Evolutionary conservation across 2,113 vertebrate genomes (phyloP), one percentile per base, ranked within the genome.

Genomic region (Tenrec ecaudatus): DNA sequence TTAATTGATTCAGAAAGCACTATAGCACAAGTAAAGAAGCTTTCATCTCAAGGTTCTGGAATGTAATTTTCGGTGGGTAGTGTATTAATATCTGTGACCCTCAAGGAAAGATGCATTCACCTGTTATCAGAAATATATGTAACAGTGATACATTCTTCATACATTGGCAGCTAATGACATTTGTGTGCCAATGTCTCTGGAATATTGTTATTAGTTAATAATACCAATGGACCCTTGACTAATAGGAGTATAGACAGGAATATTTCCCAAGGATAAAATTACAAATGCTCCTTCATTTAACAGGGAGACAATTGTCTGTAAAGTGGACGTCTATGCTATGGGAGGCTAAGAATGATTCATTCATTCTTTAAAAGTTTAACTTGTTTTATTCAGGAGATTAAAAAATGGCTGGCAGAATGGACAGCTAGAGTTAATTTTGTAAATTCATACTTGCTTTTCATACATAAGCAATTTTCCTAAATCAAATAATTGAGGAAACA

Each of bases 321-420:
- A 97, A 96, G 3, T 25, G 27, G 17, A 88, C 60, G 38, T 93
- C 64, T 90, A 88, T 89, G 83, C 90, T 84, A 75, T 94, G 96
- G 87, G 96, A 96, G 90, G 81, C 71, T 96, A 31, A 93, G 27
- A 97, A 95, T 91, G 14, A 96, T 97, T 96, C 97, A 97, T 96
- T 96, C 95, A 97, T 96, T 97, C 38, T 22, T 94, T 53, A 53
- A 97, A 3, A 6, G 60, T 95, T 97, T 90, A 95, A 97, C 6
- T 57, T 38, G 86, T 11, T 94, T 95, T 82, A 96, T 97, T 86
- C 43, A 92, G 66, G 31, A 97, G 83, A 97, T 96, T 97, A 95
- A 97, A 95, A 62, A 62, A 97, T 66, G 57, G 14, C 11, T 69
- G 47, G 2, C 10, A 77, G 64, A 15, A 57, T 95, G 96, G 86